Conservation (phyloP, 2,797 vertebrate species). For the Phoebastria nigripes region DNA sequence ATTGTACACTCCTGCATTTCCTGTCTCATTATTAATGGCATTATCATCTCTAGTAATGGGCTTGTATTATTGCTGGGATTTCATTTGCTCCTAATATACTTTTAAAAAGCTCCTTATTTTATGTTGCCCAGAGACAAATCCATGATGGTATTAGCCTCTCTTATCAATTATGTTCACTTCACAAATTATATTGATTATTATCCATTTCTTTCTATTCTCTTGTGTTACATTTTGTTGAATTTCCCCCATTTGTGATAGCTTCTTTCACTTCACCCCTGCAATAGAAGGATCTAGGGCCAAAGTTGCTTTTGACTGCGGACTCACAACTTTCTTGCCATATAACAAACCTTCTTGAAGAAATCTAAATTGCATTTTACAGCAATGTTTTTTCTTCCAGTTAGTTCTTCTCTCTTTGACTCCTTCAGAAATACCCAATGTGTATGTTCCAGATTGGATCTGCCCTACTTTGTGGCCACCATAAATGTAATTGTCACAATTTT, state of each 20-base stretch:
- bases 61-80: constrained; percentile 3
- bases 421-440: not conserved
- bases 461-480: not conserved
- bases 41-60: not conserved
- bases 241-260: not conserved
- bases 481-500: not conserved
- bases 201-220: not conserved
- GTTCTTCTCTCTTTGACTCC: not conserved
- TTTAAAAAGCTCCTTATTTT: not conserved
- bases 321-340: not conserved
- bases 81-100: not conserved
- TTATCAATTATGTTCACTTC: not conserved
- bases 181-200: not conserved
- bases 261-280: not conserved
- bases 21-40: constrained; percentile 1
- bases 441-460: not conserved
- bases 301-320: not conserved
- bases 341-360: not conserved
- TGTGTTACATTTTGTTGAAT: not conserved
- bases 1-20: not conserved
- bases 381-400: not conserved
- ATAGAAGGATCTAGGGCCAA: not conserved
- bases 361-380: not conserved
- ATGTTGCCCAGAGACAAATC: not conserved
- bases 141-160: not conserved